A percentile compares a stretch with the other conserved stretches of the same genome.
These are phyloP conservation scores for Aegithalos caudatus DNA, from an alignment of 2,113 vertebrate species.

Conservation along the genomic window DNA sequence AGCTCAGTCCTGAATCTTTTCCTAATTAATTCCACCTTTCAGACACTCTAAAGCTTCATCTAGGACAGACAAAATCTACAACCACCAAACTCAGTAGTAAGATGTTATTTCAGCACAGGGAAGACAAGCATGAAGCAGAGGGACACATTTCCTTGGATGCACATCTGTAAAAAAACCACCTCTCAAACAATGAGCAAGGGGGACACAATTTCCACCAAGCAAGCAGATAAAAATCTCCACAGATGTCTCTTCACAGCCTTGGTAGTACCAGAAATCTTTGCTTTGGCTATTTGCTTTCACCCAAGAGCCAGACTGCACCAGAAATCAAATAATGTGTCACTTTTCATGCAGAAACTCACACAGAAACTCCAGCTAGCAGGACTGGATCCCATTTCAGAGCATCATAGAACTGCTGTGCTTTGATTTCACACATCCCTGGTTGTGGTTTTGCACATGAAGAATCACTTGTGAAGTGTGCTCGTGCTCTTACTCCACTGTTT, in stretches of 20 bases:
- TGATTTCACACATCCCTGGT: not conserved
- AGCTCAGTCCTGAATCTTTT: not conserved
- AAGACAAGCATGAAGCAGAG: not conserved
- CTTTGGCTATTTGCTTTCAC: not conserved
- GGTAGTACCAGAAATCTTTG: not conserved
- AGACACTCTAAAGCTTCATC: not conserved
- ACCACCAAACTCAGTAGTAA: not conserved
- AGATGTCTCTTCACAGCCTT: not conserved
- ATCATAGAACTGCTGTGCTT: not conserved
- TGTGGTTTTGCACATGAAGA: not conserved
- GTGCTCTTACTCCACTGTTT: not conserved
- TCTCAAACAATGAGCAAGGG: not conserved
- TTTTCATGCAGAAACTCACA: not conserved
- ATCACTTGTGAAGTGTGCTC: not conserved
- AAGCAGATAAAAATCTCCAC: not conserved
- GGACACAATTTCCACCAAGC: not conserved
- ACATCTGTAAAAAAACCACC: not conserved
- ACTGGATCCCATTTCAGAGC: not conserved
- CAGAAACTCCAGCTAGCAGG: not conserved
- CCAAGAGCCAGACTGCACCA: not conserved
- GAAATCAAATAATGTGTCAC: not conserved
- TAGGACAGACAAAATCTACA: not conserved
- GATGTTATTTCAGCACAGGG: rapidly evolving
- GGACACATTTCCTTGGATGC: not conserved
- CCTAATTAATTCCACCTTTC: not conserved